Evolutionary conservation across 2,888 invertebrate species (phyloP), one percentile per base, ranked within the genome.

Genomic region (Heliconius charithonia): DNA sequence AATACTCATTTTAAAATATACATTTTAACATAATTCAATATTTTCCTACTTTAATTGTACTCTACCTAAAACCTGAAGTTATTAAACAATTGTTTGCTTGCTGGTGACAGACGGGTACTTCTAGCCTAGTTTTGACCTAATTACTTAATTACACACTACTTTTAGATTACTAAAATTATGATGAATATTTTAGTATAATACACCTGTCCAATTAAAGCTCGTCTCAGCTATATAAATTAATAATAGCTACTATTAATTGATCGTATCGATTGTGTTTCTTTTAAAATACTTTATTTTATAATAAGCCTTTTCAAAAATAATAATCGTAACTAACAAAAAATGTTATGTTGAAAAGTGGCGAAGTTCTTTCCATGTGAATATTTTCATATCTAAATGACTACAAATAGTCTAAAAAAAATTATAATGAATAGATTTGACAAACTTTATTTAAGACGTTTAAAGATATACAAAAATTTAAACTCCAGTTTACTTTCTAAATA

Each of bases 301-400:
- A 22, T 9, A 22, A 56, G 0, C 22, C 7, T 19, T 51, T 51
- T 19, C 51, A 51, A 51, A 19, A 22, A 19, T 51, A 19, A 13
- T 22, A 7, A 71, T 29, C 51, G 19, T 10, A 56, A 56, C 10
- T 29, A 12, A 29, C 22, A 10, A 27, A 56, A 70, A 51, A 9
- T 70, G 0, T 25, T 9, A 27, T 16, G 22, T 27, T 25, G 29
- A 71, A 56, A 22, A 71, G 56, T 56, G n/a, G 12, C 32, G n/a
- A 72, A 72, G 22, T 72, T 51, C 27, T 19, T 29, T 59, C 32
- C 56, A n/a, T 56, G 32, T 51, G 56, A 72, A n/a, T 72, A 45
- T 4, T 51, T 56, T 72, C 22, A 72, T 72, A 72, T 71, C n/a
- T 72, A 59, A 72, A 72, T 22, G n/a, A n/a, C 29, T 59, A 13